Base-by-base conservation (phyloP, 2,797 vertebrate species). In the Glossophaga mutica region DNA sequence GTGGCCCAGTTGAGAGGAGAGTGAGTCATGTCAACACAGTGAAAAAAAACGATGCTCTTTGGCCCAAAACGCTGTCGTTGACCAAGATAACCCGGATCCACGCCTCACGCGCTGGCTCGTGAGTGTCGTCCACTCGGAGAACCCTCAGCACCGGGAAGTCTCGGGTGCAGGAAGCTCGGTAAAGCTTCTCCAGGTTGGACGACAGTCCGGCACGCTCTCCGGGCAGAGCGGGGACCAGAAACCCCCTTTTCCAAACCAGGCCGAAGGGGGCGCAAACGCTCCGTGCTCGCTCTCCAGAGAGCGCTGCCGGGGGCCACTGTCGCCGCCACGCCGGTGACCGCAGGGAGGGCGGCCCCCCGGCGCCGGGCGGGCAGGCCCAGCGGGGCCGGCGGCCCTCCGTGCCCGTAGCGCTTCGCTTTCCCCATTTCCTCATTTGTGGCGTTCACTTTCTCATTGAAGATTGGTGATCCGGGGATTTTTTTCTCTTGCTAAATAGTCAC, bases 381-480 rank as follows among this genome's bases (percentile, higher is more conserved):
- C 18, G 9, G 18, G n/a, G 18, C 2, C 9, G 18, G n/a, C 2
- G n/a, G 67, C 65, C 29, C 14, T 8, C 0, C 1, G n/a, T 2
- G 32, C 15, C n/a, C 9, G 4, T 3, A 48, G 7, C 29, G 2
- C 74, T 48, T 21, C 39, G 26, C 71, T 79, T 79, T 79, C 42
- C 68, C 48, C 55, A 67, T 84, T 90, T 84, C n/a, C 26, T 46
- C 5, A 21, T 39, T 92, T 86, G 8, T 82, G 9, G n/a, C 84
- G 22, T 85, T 87, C 79, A 15, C 34, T 42, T 84, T 89, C 39
- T 74, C 19, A n/a, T 55, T 57, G 77, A 52, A 82, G 82, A 89
- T 77, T 14, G 88, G 10, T 82, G 22, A 55, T 46, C 86, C 71
- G 4, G 59, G 84, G 18, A 16, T 22, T 77, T 82, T 1, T 78